Conservation (phyloP, 2,113 vertebrate species). For the Hemiscyllium ocellatum region DNA sequence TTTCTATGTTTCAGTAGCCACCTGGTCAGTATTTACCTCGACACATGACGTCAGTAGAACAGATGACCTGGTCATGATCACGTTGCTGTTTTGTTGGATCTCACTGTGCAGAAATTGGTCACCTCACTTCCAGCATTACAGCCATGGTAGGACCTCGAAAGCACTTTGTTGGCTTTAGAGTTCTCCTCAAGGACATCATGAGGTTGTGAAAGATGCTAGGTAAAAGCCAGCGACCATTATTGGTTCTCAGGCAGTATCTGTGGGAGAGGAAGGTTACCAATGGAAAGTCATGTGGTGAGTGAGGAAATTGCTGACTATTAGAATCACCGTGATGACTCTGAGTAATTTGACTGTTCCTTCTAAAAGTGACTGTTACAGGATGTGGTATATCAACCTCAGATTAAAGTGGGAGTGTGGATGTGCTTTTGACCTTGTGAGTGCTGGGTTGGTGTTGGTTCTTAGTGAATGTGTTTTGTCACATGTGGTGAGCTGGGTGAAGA, state of each 20-base stretch:
- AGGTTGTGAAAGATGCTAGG: not conserved
- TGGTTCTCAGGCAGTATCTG: not conserved
- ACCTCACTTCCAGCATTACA: not conserved
- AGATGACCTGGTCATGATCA: not conserved
- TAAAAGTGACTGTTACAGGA: not conserved
- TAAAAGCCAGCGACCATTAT: not conserved
- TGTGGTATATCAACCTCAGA: not conserved
- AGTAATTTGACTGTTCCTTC: not conserved
- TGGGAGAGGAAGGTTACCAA: not conserved
- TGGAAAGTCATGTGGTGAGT: not conserved
- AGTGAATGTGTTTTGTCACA: not conserved
- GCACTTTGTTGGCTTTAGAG: not conserved
- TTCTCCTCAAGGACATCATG: not conserved
- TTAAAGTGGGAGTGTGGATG: not conserved
- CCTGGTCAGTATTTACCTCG: not conserved
- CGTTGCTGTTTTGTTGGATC: not conserved
- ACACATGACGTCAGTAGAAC: not conserved
- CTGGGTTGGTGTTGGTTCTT: not conserved
- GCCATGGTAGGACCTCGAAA: no score
- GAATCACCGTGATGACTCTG: not conserved
- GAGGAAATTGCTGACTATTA: not conserved
- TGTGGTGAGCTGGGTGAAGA: not conserved
- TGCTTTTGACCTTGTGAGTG: not conserved
- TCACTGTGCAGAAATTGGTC: not conserved
- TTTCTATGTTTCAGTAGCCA: no score